Evolutionary conservation across 2,888 invertebrate genomes (phyloP).

Genomic region (Rhagonycha lutea): DNA sequence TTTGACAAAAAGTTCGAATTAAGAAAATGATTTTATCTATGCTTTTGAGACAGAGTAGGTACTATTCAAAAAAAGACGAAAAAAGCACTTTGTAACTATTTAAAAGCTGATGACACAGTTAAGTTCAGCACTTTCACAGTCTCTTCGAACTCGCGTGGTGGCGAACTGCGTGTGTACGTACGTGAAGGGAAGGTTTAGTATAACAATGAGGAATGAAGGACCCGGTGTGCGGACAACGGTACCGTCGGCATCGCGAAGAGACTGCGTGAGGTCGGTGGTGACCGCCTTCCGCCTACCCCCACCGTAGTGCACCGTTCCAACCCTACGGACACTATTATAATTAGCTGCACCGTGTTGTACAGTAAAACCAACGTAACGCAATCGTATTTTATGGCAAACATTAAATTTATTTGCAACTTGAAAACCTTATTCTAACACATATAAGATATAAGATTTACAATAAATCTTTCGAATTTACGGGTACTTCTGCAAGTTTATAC

Average conservation of each 20-base stretch:
- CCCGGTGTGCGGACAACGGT: constrained; percentile 54
- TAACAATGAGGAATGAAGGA: constrained; percentile 47
- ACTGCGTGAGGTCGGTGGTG: constrained; percentile 56
- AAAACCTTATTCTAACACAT: background rate
- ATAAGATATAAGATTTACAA: background rate
- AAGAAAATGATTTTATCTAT: background rate
- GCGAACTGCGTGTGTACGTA: constrained; percentile 25
- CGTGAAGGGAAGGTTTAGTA: constrained; percentile 45
- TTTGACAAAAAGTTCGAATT: background rate
- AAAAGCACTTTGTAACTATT: constrained; percentile 6
- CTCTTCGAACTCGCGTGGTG: constrained; percentile 25
- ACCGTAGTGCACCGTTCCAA: constrained; percentile 53
- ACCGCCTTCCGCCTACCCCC: constrained; percentile 53
- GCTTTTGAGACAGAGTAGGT: background rate
- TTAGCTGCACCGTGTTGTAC: constrained; percentile 37
- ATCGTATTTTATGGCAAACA: background rate
- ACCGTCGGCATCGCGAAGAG: constrained; percentile 55
- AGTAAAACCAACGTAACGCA: constrained; percentile 10
- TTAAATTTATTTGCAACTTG: background rate
- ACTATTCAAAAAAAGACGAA: background rate
- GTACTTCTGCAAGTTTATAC: background rate
- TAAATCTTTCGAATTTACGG: background rate
- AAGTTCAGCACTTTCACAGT: constrained; percentile 14
- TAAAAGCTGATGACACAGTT: constrained; percentile 4
- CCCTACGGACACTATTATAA: constrained; percentile 53